Conservation (phyloP, 2,888 invertebrate genomes). For the Callosobruchus maculatus region DNA sequence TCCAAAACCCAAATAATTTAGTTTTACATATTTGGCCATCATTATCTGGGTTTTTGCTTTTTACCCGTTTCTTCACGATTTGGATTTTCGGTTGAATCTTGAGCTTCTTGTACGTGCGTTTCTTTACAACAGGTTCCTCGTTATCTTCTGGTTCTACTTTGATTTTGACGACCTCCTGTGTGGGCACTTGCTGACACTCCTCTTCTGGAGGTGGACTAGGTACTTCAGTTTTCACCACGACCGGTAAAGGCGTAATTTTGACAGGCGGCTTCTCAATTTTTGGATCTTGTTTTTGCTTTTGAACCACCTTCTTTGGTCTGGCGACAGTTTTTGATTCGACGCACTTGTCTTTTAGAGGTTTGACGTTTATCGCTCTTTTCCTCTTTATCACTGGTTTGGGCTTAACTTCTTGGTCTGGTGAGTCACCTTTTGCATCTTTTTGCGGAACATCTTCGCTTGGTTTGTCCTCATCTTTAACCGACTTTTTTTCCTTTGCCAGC, state of each 20-base stretch:
- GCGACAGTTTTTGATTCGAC: background rate
- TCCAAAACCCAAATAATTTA: slow-evolving; percentile 61
- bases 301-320: background rate
- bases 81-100: slow-evolving; percentile 26
- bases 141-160: slow-evolving; percentile 13
- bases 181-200: background rate
- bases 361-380: slow-evolving; percentile 8
- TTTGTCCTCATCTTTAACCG: background rate
- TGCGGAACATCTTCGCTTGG: slow-evolving; percentile 8
- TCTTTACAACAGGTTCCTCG: background rate
- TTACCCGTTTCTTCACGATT: slow-evolving; percentile 25
- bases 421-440: slow-evolving; percentile 21
- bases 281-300: background rate
- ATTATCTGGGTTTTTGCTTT: slow-evolving; percentile 11
- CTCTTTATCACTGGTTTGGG: background rate
- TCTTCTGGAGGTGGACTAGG: background rate
- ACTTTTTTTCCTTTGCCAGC: slow-evolving; percentile 27
- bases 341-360: slow-evolving; percentile 5
- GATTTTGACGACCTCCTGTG: background rate
- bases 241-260: background rate
- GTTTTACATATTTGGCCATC: slow-evolving; percentile 21
- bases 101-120: slow-evolving; percentile 16
- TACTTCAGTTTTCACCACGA: background rate
- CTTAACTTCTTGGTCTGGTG: slow-evolving; percentile 11
- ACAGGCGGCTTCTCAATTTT: background rate